Conservation (phyloP, 2,888 invertebrate species). For the Lagria hirta region DNA sequence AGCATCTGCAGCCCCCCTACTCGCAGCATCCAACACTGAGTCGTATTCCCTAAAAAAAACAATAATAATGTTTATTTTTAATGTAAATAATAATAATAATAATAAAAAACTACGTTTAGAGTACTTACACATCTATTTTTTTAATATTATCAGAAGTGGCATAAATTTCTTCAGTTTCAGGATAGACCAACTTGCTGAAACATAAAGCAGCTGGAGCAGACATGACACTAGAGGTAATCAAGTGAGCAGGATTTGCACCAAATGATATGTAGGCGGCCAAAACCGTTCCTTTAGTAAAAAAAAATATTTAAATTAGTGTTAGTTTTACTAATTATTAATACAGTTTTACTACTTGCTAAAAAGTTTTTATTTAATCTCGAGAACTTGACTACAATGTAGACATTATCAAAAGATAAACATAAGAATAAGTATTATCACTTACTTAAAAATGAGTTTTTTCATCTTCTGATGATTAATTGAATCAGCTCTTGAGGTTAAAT, state of each 20-base stretch:
- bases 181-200: slow-evolving; percentile 86
- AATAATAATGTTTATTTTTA: background rate
- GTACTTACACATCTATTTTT: slow-evolving; percentile 65
- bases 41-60: slow-evolving; percentile 67
- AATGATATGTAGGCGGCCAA: slow-evolving; percentile 90
- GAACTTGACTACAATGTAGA: too few relatives aligned
- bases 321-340: too few relatives aligned
- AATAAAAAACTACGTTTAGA: too few relatives aligned
- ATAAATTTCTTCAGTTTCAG: slow-evolving; percentile 81
- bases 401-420: too few relatives aligned
- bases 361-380: too few relatives aligned
- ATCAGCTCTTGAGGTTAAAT: too few relatives aligned
- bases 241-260: slow-evolving; percentile 83
- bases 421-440: too few relatives aligned
- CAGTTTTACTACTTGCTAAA: too few relatives aligned
- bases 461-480: too few relatives aligned
- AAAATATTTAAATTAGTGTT: slow-evolving; percentile 47
- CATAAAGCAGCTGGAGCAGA: slow-evolving; percentile 93
- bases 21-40: slow-evolving; percentile 87
- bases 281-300: slow-evolving; percentile 85
- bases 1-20: slow-evolving; percentile 82
- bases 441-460: too few relatives aligned
- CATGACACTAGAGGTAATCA: slow-evolving; percentile 94
- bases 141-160: slow-evolving; percentile 77
- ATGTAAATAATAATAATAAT: too few relatives aligned